phyloP scores from a whole-genome alignment of 2,888 invertebrate genomes.

The Molanna angustata region DNA sequence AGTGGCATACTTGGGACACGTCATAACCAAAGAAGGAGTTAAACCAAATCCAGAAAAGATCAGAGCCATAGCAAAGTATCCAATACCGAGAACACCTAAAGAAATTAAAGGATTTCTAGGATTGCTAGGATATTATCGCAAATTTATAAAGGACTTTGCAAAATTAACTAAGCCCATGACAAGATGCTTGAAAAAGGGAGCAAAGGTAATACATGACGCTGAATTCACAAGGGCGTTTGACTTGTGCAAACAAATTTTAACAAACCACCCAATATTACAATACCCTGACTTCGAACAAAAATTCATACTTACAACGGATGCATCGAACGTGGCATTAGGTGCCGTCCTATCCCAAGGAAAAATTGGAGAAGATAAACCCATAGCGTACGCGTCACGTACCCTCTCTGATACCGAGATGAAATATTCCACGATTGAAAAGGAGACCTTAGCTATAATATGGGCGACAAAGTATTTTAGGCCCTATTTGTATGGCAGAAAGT shows the following conservation, averaged over 20 bases:
- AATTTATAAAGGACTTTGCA: conserved; percentile 2
- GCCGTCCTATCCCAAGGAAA: background rate
- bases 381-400: too few relatives aligned
- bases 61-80: background rate
- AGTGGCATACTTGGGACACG: background rate
- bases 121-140: conserved; percentile 2
- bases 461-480: background rate
- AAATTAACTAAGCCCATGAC: conserved; percentile 4
- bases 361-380: background rate
- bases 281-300: conserved; percentile 1
- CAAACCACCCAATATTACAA: background rate
- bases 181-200: background rate
- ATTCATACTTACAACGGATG: conserved; percentile 1
- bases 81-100: background rate
- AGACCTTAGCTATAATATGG: background rate
- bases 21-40: conserved; percentile 7
- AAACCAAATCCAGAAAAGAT: conserved; percentile 10
- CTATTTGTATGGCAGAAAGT: background rate
- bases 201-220: background rate
- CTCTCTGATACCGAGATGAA: background rate
- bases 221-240: background rate
- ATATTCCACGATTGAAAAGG: background rate
- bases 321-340: background rate
- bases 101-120: conserved; percentile 10
- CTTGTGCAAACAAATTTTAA: background rate